These are phyloP conservation scores for Pao palembangensis DNA, from an alignment of 2,113 vertebrate genomes.

Conservation along the genomic window DNA sequence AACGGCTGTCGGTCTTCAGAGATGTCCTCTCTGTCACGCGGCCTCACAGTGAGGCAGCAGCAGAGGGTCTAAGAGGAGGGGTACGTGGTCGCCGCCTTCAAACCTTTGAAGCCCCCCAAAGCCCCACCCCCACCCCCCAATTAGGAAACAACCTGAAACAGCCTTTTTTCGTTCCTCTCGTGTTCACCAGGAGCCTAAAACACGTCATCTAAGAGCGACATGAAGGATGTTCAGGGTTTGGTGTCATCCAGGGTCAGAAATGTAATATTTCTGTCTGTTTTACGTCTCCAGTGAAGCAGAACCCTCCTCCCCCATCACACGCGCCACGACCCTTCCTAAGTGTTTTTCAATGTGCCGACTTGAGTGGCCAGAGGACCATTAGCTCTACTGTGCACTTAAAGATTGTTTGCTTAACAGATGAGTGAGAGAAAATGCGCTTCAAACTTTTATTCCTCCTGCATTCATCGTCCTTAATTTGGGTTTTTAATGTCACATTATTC, in stretches of 20 bases:
- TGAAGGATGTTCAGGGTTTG: too few relatives aligned
- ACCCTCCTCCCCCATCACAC: neutral
- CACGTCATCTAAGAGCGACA: too few relatives aligned
- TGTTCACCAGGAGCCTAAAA: neutral
- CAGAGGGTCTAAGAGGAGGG: constrained; percentile 18
- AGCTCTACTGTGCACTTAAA: neutral
- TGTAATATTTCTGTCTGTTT: neutral
- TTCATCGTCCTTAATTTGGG: too few relatives aligned
- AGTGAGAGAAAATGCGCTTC: too few relatives aligned
- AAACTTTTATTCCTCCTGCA: too few relatives aligned
- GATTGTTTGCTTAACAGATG: neutral
- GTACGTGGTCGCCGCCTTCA: constrained; percentile 23
- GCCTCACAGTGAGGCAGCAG: constrained; percentile 26
- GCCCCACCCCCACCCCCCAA: neutral
- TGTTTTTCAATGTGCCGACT: neutral
- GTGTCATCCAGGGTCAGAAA: neutral
- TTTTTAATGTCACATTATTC: too few relatives aligned
- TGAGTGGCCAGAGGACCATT: neutral
- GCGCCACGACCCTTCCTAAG: neutral
- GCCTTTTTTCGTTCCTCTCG: neutral
- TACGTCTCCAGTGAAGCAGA: too few relatives aligned
- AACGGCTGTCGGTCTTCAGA: constrained; percentile 45
- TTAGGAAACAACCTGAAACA: constrained; percentile 2
- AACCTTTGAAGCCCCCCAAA: constrained; percentile 45
- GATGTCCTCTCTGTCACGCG: constrained; percentile 41